Conservation (phyloP, 1,140 invertebrate species). For the Drosophila auraria region DNA sequence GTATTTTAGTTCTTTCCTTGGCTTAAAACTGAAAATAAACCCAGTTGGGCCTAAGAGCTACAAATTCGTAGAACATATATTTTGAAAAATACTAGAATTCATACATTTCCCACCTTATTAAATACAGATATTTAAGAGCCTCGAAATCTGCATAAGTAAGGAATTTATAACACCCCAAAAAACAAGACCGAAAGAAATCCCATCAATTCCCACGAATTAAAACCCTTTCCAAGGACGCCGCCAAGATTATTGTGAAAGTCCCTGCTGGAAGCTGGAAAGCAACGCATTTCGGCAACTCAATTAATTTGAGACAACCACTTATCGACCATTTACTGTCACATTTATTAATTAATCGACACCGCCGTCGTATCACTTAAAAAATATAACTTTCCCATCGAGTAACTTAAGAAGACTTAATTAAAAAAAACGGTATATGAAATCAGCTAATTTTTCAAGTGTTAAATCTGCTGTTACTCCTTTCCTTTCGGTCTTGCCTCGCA, state of each 20-base stretch:
- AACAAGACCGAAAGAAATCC: background rate
- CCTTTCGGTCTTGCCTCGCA: conserved; percentile 19
- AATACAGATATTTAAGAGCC: background rate
- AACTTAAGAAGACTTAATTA: conserved; percentile 80
- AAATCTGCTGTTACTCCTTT: conserved; percentile 69
- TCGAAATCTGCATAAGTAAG: background rate
- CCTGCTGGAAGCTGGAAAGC: background rate
- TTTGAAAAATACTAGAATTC: background rate
- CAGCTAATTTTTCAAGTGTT: conserved; percentile 74
- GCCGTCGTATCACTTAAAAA: conserved; percentile 36
- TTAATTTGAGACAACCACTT: conserved; percentile 59
- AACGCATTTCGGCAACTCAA: conserved; percentile 25
- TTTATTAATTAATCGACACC: conserved; percentile 79
- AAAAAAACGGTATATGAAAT: conserved; percentile 51
- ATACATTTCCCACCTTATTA: background rate
- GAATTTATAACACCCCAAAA: background rate
- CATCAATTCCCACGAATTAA: conserved; percentile 28
- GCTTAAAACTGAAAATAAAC: no score
- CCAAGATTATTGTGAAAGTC: conserved; percentile 29
- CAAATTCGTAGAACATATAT: background rate
- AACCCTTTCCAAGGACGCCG: conserved; percentile 26
- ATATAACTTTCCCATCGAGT: conserved; percentile 60
- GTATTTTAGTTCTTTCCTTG: no score
- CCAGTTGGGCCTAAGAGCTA: no score
- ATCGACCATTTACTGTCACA: conserved; percentile 80